Conservation (phyloP, 2,797 vertebrate genomes). For the Anableps anableps region DNA sequence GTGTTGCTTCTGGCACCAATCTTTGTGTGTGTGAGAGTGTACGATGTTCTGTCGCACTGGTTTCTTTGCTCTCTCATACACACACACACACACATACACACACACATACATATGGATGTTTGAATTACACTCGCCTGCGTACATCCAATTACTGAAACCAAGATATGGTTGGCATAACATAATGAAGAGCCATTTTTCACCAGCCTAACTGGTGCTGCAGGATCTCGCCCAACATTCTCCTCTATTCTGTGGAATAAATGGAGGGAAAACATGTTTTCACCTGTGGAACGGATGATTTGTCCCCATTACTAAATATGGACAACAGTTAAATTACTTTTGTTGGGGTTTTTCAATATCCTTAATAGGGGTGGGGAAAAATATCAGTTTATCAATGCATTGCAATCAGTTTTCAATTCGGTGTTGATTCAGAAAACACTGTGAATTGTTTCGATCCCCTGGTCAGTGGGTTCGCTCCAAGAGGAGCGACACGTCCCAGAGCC, state of each 20-base stretch:
- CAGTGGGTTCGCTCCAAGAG: too few relatives aligned
- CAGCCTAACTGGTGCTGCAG: conserved; percentile 54
- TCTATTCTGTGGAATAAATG: conserved; percentile 19
- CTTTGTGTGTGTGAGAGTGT: conserved; percentile 4
- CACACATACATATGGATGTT: conserved; percentile 11
- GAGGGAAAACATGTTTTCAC: conserved; percentile 17
- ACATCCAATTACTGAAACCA: conserved; percentile 65
- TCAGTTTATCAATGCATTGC: too few relatives aligned
- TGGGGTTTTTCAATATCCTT: too few relatives aligned
- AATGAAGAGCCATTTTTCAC: conserved; percentile 76
- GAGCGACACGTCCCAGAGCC: too few relatives aligned
- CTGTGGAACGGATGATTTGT: background rate
- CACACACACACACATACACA: conserved; percentile 9
- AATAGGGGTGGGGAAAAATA: too few relatives aligned
- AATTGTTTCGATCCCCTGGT: too few relatives aligned
- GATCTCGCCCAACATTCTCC: conserved; percentile 3
- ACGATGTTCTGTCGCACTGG: conserved; percentile 41
- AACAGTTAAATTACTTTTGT: background rate
- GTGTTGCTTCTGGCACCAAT: background rate
- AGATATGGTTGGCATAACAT: conserved; percentile 69
- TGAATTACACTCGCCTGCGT: conserved; percentile 20
- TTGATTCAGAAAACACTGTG: too few relatives aligned
- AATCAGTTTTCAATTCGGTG: too few relatives aligned
- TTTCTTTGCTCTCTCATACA: conserved; percentile 7
- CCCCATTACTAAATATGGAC: background rate